These are phyloP conservation scores for Metacarcinus magister DNA, from an alignment of 2,888 invertebrate genomes.

Conservation along the genomic window DNA sequence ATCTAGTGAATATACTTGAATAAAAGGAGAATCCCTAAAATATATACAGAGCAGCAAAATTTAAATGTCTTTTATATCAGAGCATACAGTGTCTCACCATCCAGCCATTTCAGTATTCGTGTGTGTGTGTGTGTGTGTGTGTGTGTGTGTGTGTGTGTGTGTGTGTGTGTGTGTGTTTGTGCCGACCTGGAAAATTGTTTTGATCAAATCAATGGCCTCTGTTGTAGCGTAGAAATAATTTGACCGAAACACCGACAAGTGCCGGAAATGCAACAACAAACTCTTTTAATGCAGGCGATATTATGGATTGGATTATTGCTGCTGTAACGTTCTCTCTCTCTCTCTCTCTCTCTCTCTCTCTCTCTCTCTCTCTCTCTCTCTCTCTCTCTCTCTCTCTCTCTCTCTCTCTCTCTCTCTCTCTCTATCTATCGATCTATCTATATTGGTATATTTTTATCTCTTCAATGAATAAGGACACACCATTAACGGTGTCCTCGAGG, in stretches of 20 bases:
- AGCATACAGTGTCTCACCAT: neutral
- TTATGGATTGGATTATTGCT: neutral
- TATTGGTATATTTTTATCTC: neutral
- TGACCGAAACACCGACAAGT: neutral
- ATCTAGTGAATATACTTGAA: neutral
- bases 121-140: constrained; percentile 57
- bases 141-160: constrained; percentile 58
- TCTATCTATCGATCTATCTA: too few relatives aligned
- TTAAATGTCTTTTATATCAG: neutral
- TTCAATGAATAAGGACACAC: too few relatives aligned
- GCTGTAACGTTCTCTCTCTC: neutral
- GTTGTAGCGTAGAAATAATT: neutral
- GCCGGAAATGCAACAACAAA: neutral
- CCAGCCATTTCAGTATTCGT: neutral
- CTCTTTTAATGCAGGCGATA: neutral
- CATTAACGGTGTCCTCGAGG: too few relatives aligned
- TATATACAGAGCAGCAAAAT: neutral
- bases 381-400: neutral
- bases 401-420: neutral
- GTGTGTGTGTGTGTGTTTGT: constrained; percentile 55
- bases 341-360: constrained; percentile 3
- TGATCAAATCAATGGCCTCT: neutral
- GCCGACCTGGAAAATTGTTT: neutral
- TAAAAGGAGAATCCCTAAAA: too few relatives aligned
- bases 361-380: neutral